Base-by-base conservation (phyloP, 92 coral and sea anemone genomes). In the Epizoanthus rinbou region DNA sequence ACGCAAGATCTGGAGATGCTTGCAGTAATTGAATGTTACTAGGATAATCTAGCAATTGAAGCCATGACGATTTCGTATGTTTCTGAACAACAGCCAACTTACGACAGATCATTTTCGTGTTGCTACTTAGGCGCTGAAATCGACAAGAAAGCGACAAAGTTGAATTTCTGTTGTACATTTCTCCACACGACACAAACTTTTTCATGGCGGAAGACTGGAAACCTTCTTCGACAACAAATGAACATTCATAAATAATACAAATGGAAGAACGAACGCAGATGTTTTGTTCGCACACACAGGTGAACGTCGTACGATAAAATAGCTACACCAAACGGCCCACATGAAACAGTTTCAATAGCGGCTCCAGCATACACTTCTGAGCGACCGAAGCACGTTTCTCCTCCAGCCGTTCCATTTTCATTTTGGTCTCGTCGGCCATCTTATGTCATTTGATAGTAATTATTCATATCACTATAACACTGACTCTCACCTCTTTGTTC, bases 161-260 rank as follows among this genome's bases (percentile, higher is more conserved):
- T 78, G 59, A 21, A 69, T 62, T 78, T 22, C 58, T n/a, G 71
- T 78, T 78, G 82, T 78, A 41, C 21, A 78, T 78, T 78, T 78
- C 82, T 43, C 37, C 14, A 39, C 82, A 60, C 23, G 57, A 78
- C 82, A 23, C 41, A 57, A 78, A 62, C 71, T 54, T 63, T 60
- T 62, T 62, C 37, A 41, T 75, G 71, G 65, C 19, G 82, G 82
- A 78, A 62, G 82, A 78, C 82, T 78, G 28, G 82, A 60, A 35
- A 43, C 66, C 70, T 62, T 71, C 72, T 78, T 78, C 82, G 50
- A 78, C 70, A 78, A 78, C 82, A 78, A 78, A 78, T 78, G 82
- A 78, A 78, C 82, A 78, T 78, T 78, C 82, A 78, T 78, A 78
- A 78, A 78, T 78, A 78, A 78, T 78, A 78, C 82, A 78, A 78